phyloP scores from a whole-genome alignment of 1,140 invertebrate species.

The Stenopsyche tienmushanensis region DNA sequence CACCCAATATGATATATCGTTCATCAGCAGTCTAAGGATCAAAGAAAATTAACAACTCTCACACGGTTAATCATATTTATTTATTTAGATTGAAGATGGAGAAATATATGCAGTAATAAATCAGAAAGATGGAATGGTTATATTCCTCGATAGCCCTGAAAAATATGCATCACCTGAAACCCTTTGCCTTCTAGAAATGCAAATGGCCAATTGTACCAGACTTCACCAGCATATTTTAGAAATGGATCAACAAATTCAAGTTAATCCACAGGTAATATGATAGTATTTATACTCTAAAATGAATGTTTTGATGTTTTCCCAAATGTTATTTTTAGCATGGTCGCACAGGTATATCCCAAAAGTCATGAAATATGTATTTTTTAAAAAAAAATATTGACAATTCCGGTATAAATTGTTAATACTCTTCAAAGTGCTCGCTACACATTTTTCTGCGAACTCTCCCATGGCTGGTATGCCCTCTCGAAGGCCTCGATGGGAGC shows the following conservation, averaged over 20 bases:
- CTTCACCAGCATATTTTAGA: slow-evolving; percentile 82
- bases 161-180: slow-evolving; percentile 89
- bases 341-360: too few species aligned
- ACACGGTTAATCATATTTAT: too few species aligned
- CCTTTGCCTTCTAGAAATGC: slow-evolving; percentile 80
- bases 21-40: too few species aligned
- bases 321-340: neutral
- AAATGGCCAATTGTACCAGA: slow-evolving; percentile 85
- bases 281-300: neutral
- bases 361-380: too few species aligned
- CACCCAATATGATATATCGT: too few species aligned
- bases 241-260: slow-evolving; percentile 93
- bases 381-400: too few species aligned
- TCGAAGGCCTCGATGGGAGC: too few species aligned
- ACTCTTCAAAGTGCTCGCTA: too few species aligned
- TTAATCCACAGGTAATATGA: slow-evolving; percentile 72
- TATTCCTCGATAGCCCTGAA: slow-evolving; percentile 94
- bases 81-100: slow-evolving; percentile 87
- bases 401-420: too few species aligned
- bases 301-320: neutral
- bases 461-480: too few species aligned
- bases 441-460: neutral
- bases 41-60: too few species aligned
- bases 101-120: slow-evolving; percentile 97
- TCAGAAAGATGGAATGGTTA: slow-evolving; percentile 97